Evolutionary conservation across 2,113 vertebrate species (phyloP), one percentile per base, ranked within the genome.

Genomic region (Pseudolaguvia tuberculata): DNA sequence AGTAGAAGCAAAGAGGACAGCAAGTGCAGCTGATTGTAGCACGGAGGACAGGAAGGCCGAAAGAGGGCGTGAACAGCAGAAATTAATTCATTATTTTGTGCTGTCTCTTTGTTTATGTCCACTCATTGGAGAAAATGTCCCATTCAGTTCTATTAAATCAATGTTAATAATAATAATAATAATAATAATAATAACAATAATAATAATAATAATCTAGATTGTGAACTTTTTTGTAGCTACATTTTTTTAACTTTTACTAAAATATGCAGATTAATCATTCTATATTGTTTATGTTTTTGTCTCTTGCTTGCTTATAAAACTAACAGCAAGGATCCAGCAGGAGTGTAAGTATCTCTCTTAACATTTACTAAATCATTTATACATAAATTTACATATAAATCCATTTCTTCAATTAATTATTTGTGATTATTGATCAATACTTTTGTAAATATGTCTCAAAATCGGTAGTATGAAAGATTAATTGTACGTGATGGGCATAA

Each of bases 271-370:
- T 63, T 17, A 63, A 29, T 53, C 47, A 69, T 74, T 31, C 21
- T 51, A 42, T 80, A 59, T 74, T 72, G 84, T 77, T 75, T 80
- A 63, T 69, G 84, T 8, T 52, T 45, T 83, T 70, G 57, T 81
- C 83, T 79, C 72, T 78, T 82, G 42, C 71, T 45, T 75, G 15
- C 48, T 77, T 68, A 74, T 29, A 89, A 94, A 92, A 94, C 91
- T 94, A 92, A 95, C 94, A 98, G 96, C 94, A 91, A 95, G 86
- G 89, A 96, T 98, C 93, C 94, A 92, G 87, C 92, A 92, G 66
- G 91, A 95, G 86, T 70, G 96, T 98, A 95, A 98, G 96, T 98
- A 35, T 75, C 75, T 78, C 79, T 84, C 39, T 56, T 83, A 83
- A 85, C 77, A 74, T 7, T 23, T 55, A 78, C 77, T 75, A 75